These are phyloP conservation scores for Aspidiotus rigidus DNA, from an alignment of 2,888 invertebrate genomes.

Conservation along the genomic window DNA sequence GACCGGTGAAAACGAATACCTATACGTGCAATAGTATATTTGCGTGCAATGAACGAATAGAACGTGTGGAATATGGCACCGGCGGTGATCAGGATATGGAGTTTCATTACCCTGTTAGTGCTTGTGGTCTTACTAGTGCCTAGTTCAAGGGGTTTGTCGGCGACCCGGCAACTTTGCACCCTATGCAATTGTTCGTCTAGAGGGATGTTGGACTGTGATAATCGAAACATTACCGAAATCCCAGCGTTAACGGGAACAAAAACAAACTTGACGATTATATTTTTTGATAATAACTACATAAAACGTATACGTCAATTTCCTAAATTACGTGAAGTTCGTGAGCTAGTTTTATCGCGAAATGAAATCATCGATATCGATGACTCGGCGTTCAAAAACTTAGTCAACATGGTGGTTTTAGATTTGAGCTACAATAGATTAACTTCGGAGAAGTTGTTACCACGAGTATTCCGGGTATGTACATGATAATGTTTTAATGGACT, in stretches of 20 bases:
- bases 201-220: not conserved
- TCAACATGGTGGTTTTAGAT: conserved; percentile 54
- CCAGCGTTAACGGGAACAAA: not conserved
- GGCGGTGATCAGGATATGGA: too few species aligned
- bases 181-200: not conserved
- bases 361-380: conserved; percentile 54
- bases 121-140: not conserved
- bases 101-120: not conserved
- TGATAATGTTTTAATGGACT: conserved; percentile 37
- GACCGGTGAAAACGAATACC: not conserved
- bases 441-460: conserved; percentile 51
- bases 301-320: conserved; percentile 50
- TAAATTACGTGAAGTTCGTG: conserved; percentile 44
- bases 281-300: conserved; percentile 47
- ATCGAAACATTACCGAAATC: not conserved
- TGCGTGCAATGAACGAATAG: not conserved
- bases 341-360: conserved; percentile 55
- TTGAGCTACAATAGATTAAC: conserved; percentile 61
- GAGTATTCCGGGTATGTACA: conserved; percentile 57
- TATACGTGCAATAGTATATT: not conserved
- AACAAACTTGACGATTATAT: conserved; percentile 8
- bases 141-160: not conserved
- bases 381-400: conserved; percentile 55
- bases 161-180: not conserved
- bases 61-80: not conserved